phyloP scores from a whole-genome alignment of 2,797 vertebrate genomes.

The Nasua narica region DNA sequence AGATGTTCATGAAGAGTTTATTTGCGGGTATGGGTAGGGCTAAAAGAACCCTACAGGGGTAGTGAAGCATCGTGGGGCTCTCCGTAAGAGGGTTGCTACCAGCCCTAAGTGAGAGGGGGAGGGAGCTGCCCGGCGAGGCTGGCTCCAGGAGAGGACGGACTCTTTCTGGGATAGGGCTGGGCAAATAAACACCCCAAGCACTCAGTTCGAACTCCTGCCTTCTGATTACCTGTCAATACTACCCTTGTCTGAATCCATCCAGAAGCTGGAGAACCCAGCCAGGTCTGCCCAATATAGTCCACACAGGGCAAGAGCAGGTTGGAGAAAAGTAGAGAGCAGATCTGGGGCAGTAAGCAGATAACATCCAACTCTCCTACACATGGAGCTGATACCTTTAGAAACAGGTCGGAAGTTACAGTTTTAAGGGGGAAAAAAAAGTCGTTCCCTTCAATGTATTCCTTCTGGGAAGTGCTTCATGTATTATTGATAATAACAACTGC shows the following conservation, averaged over 20 bases:
- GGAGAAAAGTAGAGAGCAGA: no score
- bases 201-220: neutral
- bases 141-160: neutral
- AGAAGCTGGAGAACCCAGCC: neutral
- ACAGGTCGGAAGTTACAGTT: neutral
- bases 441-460: neutral
- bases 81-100: neutral
- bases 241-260: neutral
- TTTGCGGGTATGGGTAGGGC: neutral
- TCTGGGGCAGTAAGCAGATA: neutral
- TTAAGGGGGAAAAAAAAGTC: neutral
- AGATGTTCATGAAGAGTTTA: neutral
- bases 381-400: neutral
- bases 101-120: neutral
- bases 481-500: conserved; percentile 15
- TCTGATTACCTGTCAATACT: neutral
- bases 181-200: neutral
- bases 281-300: neutral
- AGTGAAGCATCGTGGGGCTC: neutral
- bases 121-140: neutral
- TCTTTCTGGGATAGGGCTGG: neutral
- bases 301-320: neutral
- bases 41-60: neutral
- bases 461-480: neutral
- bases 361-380: neutral